Percentiles rank a stretch among this genome's conserved stretches.
phyloP scores from a whole-genome alignment of 1,140 invertebrate genomes.

The Calephelis virginiensis region DNA sequence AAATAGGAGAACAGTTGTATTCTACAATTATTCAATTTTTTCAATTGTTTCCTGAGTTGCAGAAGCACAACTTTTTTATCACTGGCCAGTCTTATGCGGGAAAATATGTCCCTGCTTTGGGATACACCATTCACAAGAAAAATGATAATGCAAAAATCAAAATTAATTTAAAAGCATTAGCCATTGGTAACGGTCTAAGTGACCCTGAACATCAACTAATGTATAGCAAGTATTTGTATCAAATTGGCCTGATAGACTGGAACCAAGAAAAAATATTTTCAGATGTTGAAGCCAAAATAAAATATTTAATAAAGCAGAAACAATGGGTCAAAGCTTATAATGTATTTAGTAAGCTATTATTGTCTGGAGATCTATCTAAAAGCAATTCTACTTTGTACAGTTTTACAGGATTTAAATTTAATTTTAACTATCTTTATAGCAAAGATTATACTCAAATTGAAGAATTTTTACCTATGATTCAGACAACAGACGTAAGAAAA shows the following conservation, averaged over 20 bases:
- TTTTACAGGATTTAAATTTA: constrained; percentile 87
- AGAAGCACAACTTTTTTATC: constrained; percentile 85
- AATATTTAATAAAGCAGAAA: constrained; percentile 80
- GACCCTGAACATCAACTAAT: too few species aligned
- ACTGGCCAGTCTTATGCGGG: constrained; percentile 94
- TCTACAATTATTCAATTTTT: too few species aligned
- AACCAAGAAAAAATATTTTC: constrained; percentile 82
- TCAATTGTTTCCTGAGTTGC: constrained; percentile 77
- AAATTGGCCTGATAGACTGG: constrained; percentile 32
- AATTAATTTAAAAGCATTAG: constrained; percentile 84
- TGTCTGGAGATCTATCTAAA: constrained; percentile 81
- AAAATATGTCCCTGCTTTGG: constrained; percentile 89
- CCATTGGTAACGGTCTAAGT: too few species aligned
- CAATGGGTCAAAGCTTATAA: constrained; percentile 84
- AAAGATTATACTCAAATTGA: constrained; percentile 69
- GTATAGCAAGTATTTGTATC: too few species aligned
- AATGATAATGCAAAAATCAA: constrained; percentile 76
- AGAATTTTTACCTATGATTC: constrained; percentile 79
- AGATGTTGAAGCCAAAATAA: constrained; percentile 79
- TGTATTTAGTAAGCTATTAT: constrained; percentile 86
- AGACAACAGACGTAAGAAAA: constrained; percentile 80
- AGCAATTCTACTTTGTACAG: constrained; percentile 86
- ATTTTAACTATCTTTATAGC: constrained; percentile 86
- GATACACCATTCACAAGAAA: constrained; percentile 85
- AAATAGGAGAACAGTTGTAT: constrained; percentile 82